phyloP scores from a whole-genome alignment of 2,113 vertebrate species.

The Onychorhynchus coronatus region DNA sequence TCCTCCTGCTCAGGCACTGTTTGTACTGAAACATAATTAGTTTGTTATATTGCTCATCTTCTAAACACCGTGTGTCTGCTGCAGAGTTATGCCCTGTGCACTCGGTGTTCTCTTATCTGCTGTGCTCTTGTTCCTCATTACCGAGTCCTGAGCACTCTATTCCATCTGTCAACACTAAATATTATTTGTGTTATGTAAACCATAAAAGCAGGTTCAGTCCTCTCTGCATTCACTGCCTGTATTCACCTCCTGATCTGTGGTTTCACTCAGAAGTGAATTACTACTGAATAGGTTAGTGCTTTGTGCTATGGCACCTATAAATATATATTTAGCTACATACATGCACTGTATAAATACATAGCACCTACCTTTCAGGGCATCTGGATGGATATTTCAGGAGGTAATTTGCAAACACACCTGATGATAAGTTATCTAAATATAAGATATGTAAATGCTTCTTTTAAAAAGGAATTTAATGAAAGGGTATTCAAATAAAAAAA shows the following conservation, averaged over 20 bases:
- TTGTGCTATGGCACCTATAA: neutral
- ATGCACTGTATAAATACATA: neutral
- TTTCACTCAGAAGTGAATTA: neutral
- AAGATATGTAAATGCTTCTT: neutral
- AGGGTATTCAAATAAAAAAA: neutral
- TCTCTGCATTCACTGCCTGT: neutral
- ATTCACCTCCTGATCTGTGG: neutral
- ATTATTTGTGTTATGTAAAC: neutral
- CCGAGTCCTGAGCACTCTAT: neutral
- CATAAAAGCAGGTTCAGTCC: neutral
- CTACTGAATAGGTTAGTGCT: neutral
- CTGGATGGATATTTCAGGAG: neutral
- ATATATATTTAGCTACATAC: neutral
- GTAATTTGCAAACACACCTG: neutral
- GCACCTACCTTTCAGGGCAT: neutral
- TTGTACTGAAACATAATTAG: conserved; percentile 47
- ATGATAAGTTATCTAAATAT: neutral
- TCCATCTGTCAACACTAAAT: conserved; percentile 17
- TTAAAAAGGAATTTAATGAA: neutral
- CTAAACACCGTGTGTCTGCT: neutral
- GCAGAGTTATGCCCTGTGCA: neutral
- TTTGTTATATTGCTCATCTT: neutral
- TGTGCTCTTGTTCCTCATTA: conserved; percentile 13
- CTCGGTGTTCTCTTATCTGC: conserved; percentile 2
- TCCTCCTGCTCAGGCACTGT: neutral